Evolutionary conservation across 2,797 vertebrate species (phyloP).

Genomic region (Coranthus polyacanthus): DNA sequence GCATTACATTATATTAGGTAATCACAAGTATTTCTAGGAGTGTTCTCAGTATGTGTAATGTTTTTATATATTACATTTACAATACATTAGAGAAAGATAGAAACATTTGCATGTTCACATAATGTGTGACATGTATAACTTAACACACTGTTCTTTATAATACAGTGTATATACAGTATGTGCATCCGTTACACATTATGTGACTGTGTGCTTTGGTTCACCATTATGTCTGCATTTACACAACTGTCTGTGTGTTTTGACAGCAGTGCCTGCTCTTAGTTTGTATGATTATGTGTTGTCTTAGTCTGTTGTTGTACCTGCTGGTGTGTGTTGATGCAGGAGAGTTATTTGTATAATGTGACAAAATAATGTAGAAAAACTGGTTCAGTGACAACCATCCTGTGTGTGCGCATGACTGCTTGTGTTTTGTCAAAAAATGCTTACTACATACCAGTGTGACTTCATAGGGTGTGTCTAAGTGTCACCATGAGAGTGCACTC

Average conservation of each 20-base stretch:
- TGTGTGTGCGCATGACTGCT: not conserved
- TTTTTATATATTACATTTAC: too few species aligned
- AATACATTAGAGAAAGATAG: too few species aligned
- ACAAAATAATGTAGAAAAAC: constrained; percentile 65
- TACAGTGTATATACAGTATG: too few species aligned
- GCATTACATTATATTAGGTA: too few species aligned
- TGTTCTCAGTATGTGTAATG: too few species aligned
- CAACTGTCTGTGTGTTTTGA: constrained; percentile 12
- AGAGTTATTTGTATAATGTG: not conserved
- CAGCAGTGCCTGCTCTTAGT: not conserved
- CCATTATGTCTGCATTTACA: not conserved
- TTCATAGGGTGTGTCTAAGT: not conserved
- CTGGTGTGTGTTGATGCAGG: constrained; percentile 20
- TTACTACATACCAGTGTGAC: constrained; percentile 1
- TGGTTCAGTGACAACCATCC: constrained; percentile 52
- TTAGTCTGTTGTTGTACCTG: constrained; percentile 13
- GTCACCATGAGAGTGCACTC: not conserved
- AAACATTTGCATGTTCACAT: too few species aligned
- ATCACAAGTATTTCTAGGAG: too few species aligned
- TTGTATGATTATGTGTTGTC: not conserved
- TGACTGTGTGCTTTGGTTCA: not conserved
- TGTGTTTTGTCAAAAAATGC: not conserved
- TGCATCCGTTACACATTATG: not conserved
- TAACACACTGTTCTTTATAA: too few species aligned
- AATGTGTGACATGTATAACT: too few species aligned